These are phyloP conservation scores for Phalanger gymnotis DNA, from an alignment of 2,797 vertebrate species.

Conservation along the genomic window DNA sequence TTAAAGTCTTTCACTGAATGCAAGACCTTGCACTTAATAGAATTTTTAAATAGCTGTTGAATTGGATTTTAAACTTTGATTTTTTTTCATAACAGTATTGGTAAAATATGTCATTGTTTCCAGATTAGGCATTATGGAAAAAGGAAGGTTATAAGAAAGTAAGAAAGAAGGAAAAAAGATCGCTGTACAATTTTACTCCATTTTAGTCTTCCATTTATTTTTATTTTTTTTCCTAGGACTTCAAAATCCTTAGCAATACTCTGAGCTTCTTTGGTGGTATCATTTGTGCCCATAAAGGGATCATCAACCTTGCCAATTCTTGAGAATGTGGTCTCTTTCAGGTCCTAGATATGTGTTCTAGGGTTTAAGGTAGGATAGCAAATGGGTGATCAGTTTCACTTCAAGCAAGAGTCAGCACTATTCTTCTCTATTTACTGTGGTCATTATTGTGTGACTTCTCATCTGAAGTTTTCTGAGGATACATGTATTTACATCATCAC, in stretches of 20 bases:
- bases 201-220: neutral
- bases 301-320: neutral
- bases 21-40: neutral
- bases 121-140: conserved; percentile 9
- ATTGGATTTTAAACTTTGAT: neutral
- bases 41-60: neutral
- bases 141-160: conserved; percentile 26
- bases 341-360: neutral
- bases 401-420: neutral
- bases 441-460: neutral
- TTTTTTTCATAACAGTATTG: neutral
- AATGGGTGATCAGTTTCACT: neutral
- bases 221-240: neutral
- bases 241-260: neutral
- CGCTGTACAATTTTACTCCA: neutral
- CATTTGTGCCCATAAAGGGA: neutral
- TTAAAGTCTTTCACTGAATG: neutral
- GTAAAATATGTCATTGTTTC: conserved; percentile 13
- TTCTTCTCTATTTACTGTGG: neutral
- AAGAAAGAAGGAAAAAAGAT: conserved; percentile 17
- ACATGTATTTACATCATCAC: neutral
- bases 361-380: neutral
- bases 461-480: neutral
- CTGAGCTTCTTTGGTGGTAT: neutral
- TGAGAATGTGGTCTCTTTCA: neutral